A percentile compares a stretch with the other conserved stretches of the same genome.
These are phyloP conservation scores for Leptinotarsa peninsularis DNA, from an alignment of 2,888 invertebrate genomes.

Conservation along the genomic window DNA sequence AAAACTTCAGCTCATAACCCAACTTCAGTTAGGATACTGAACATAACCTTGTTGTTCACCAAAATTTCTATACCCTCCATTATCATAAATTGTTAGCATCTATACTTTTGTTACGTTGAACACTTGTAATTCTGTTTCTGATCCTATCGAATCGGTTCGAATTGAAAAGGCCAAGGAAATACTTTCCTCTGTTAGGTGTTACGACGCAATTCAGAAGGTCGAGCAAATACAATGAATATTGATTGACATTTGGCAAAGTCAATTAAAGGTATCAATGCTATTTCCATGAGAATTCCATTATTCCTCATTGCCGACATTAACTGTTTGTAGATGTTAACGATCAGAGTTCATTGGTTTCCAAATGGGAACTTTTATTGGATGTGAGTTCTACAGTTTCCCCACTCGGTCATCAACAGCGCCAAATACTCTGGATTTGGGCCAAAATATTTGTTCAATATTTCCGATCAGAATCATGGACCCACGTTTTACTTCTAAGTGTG, in stretches of 20 bases:
- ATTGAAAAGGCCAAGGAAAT: not conserved
- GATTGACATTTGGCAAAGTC: slow-evolving; percentile 62
- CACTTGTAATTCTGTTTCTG: too few relatives aligned
- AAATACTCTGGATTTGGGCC: not conserved
- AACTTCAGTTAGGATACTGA: too few relatives aligned
- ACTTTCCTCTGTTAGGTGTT: not conserved
- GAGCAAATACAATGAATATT: slow-evolving; percentile 59
- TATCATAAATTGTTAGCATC: too few relatives aligned
- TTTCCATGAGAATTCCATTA: slow-evolving; percentile 64
- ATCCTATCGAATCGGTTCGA: too few relatives aligned
- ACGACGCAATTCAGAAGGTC: not conserved
- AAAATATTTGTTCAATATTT: not conserved
- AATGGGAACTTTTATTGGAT: slow-evolving; percentile 4
- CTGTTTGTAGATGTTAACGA: slow-evolving; percentile 10
- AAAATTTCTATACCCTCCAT: too few relatives aligned
- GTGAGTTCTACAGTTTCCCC: not conserved
- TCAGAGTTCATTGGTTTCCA: slow-evolving; percentile 11
- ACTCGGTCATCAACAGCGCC: not conserved
- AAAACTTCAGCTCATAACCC: too few relatives aligned
- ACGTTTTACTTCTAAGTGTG: not conserved
- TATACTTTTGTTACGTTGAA: too few relatives aligned
- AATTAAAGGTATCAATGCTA: slow-evolving; percentile 61
- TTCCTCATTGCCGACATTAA: slow-evolving; percentile 57
- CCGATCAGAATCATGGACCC: not conserved
- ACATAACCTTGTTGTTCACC: too few relatives aligned